Evolutionary conservation across 2,888 invertebrate genomes (phyloP), one percentile per base, ranked within the genome.

Genomic region (Bunonema sp.): DNA sequence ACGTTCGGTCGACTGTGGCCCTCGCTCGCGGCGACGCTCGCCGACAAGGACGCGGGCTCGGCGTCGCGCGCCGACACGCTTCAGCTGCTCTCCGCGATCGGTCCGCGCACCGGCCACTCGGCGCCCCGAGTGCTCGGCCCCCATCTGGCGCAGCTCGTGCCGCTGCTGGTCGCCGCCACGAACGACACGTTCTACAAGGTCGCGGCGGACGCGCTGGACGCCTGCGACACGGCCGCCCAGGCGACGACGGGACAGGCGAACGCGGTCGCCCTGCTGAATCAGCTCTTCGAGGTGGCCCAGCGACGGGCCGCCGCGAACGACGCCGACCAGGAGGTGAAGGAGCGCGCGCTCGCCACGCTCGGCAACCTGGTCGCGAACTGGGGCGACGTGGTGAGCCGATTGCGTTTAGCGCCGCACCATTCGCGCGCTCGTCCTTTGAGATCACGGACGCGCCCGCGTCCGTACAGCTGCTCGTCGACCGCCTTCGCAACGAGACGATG

Each of bases 141-240:
- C 3, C 82, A 56, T 26, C 41, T 62, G 18, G 39, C 22, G 1
- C 40, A 41, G 2, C 30, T 65, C 12, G 50, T 69, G 22, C 59
- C 71, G 66, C 81, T 87, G 3, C 81, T 93, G 35, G 80, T 88
- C 35, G 77, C 80, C 44, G 82, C 87, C 28, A 88, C 93, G 20
- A 81, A 82, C 39, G 97, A 97, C 76, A 81, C 82, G 33, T 97
- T 97, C 75, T 97, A 97, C 75, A 97, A 97, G 75, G 58, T 97
- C 58, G 86, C 88, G 1, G 89, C 91, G 0, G 93, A 93, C 71
- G 91, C 91, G 2, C 74, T 93, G 40, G 74, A 84, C 20, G 89
- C 91, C 16, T 76, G n/a, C n/a, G n/a, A n/a, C n/a, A n/a, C n/a
- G n/a, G n/a, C n/a, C n/a, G n/a, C n/a, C n/a, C n/a, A n/a, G n/a